Evolutionary conservation across 2,888 invertebrate genomes (phyloP).

Genomic region (Tenthredo scrophulariae): DNA sequence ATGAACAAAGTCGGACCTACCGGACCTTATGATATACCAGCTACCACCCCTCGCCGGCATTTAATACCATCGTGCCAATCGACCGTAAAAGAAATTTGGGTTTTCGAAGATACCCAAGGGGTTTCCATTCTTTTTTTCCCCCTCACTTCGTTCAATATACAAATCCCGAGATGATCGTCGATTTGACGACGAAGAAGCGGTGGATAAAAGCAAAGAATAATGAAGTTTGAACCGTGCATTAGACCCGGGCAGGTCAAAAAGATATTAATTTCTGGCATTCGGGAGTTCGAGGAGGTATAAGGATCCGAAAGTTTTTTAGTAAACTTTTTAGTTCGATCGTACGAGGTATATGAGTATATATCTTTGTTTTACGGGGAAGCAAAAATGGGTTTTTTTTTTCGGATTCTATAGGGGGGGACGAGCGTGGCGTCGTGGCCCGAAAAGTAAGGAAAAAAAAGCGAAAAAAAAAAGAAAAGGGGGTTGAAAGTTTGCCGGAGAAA

Average conservation of each 20-base stretch:
- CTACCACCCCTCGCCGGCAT: no score
- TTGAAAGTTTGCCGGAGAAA: conserved; percentile 37
- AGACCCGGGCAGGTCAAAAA: background rate
- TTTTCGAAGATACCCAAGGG: background rate
- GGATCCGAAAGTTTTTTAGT: background rate
- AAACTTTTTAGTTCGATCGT: conserved; percentile 12
- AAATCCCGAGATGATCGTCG: no score
- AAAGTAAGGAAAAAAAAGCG: background rate
- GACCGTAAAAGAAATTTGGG: background rate
- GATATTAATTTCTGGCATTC: conserved; percentile 19
- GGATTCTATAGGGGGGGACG: background rate
- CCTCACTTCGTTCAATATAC: no score
- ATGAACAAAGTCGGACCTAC: background rate
- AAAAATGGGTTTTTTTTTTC: background rate
- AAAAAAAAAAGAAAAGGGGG: conserved; percentile 18
- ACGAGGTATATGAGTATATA: background rate
- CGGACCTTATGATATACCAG: background rate
- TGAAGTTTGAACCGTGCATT: no score
- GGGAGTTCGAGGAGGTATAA: background rate
- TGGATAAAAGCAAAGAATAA: no score
- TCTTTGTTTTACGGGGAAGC: conserved; percentile 10
- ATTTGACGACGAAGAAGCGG: no score
- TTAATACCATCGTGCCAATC: background rate
- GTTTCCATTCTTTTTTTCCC: background rate
- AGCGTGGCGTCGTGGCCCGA: background rate